Percentiles rank a stretch among this genome's conserved stretches.
Evolutionary conservation across 2,113 vertebrate species (phyloP).

Genomic region (Lynx canadensis): DNA sequence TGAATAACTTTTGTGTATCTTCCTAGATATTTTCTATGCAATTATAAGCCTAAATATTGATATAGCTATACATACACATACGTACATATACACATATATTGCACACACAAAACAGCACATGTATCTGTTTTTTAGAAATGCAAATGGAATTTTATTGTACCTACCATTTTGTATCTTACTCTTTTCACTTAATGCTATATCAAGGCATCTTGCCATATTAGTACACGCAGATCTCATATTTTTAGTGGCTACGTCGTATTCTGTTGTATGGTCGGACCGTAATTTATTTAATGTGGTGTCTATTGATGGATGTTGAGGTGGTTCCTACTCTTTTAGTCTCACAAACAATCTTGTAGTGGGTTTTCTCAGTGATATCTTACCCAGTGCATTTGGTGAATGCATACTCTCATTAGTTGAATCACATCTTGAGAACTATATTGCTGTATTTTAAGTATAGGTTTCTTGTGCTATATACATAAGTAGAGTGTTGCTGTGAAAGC

Average conservation of each 20-base stretch:
- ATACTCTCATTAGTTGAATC: not conserved
- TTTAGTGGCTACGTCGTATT: not conserved
- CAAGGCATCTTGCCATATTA: not conserved
- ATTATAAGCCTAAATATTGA: not conserved
- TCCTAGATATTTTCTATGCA: not conserved
- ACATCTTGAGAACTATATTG: not conserved
- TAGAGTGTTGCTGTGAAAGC: not conserved
- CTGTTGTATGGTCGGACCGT: not conserved
- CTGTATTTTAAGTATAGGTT: conserved; percentile 18
- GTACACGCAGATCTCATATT: not conserved
- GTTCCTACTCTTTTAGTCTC: not conserved
- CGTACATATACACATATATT: not conserved
- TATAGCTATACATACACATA: not conserved
- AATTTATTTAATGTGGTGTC: not conserved
- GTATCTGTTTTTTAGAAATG: not conserved
- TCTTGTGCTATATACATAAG: not conserved
- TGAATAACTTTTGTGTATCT: not conserved
- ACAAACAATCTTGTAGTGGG: not conserved
- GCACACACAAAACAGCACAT: not conserved
- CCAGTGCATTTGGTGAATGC: not conserved
- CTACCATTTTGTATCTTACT: not conserved
- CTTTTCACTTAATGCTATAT: not conserved
- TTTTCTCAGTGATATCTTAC: not conserved
- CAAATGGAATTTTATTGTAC: not conserved
- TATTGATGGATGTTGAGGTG: not conserved